Percentiles rank a stretch among this genome's conserved stretches.
Evolutionary conservation across 2,797 vertebrate genomes (phyloP).

Genomic region (Avahi laniger): DNA sequence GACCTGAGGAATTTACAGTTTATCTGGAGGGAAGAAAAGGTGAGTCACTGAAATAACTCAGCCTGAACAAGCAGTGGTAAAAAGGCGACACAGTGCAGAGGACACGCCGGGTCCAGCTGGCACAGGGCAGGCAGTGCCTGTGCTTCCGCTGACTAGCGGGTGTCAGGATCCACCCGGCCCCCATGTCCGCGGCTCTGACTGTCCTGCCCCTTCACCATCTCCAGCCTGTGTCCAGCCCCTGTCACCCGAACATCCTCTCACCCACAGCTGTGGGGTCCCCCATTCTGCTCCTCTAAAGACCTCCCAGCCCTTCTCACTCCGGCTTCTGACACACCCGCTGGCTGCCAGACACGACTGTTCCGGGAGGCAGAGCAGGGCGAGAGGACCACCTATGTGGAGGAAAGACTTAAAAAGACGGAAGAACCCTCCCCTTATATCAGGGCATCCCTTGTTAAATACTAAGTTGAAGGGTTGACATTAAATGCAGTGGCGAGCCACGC

Average conservation of each 20-base stretch:
- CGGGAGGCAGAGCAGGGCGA: neutral
- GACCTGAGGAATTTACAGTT: conserved; percentile 45
- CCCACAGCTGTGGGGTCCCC: neutral
- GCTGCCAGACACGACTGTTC: neutral
- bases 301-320: neutral
- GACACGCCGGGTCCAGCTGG: neutral
- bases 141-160: neutral
- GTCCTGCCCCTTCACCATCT: neutral
- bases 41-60: neutral
- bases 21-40: neutral
- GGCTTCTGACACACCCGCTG: neutral
- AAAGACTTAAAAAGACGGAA: neutral
- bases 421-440: too few relatives aligned
- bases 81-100: neutral
- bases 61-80: neutral
- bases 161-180: neutral
- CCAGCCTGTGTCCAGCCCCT: neutral
- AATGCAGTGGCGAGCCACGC: neutral
- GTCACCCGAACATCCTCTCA: neutral
- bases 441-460: neutral
- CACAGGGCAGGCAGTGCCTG: too few relatives aligned
- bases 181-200: neutral
- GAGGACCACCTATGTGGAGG: neutral
- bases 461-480: neutral
- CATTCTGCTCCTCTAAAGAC: neutral